Evolutionary conservation across 2,113 vertebrate genomes (phyloP).

Genomic region (Triplophysa tibetana): DNA sequence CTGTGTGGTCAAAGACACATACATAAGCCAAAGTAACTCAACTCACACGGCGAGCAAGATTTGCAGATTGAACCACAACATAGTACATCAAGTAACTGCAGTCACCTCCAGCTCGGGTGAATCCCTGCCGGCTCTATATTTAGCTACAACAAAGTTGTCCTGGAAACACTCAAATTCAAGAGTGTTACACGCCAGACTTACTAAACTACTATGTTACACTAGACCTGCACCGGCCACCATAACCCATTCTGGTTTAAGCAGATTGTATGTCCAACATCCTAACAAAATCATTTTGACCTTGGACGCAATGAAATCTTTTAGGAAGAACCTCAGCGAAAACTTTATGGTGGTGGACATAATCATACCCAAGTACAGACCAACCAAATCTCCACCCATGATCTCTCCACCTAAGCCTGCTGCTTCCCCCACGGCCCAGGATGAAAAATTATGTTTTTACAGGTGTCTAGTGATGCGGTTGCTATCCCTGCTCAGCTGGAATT

Average conservation of each 20-base stretch:
- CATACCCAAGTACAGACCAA: not conserved
- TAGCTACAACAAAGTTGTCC: not conserved
- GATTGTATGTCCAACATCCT: not conserved
- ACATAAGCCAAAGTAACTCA: not conserved
- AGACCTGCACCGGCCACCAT: not conserved
- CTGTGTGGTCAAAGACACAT: not conserved
- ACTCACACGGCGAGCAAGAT: too few species aligned
- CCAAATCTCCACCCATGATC: not conserved
- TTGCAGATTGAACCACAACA: not conserved
- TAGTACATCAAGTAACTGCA: not conserved
- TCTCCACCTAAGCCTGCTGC: slow-evolving; percentile 18
- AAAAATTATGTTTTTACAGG: slow-evolving; percentile 76
- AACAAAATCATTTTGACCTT: not conserved
- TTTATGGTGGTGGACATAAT: slow-evolving; percentile 31
- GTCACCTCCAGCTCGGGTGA: not conserved
- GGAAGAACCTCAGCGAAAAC: slow-evolving; percentile 46
- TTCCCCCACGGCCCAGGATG: slow-evolving; percentile 58
- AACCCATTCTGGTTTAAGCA: not conserved
- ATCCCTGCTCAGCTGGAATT: slow-evolving; percentile 65
- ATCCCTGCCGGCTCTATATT: not conserved
- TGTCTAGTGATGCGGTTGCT: slow-evolving; percentile 66
- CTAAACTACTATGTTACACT: too few species aligned
- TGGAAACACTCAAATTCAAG: not conserved
- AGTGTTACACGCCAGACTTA: too few species aligned
- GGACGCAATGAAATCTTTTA: slow-evolving; percentile 36